Conservation (phyloP, 2,888 invertebrate species). For the Tachina grossa region DNA sequence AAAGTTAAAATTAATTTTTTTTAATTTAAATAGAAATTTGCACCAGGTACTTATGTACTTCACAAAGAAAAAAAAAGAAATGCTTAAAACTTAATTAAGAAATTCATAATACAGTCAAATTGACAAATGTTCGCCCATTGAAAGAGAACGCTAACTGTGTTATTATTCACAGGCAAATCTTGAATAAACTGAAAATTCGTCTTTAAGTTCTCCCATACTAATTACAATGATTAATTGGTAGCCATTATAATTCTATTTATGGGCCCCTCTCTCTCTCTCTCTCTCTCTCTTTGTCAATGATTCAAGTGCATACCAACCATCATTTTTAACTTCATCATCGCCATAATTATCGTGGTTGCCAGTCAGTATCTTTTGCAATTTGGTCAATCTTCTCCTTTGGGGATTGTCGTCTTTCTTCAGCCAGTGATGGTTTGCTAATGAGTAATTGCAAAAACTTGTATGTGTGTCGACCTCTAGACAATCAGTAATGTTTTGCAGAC, state of each 20-base stretch:
- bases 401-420: conserved; percentile 41
- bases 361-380: conserved; percentile 28
- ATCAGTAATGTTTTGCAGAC: conserved; percentile 46
- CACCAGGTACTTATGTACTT: not conserved
- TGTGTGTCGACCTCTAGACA: conserved; percentile 57
- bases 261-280: conserved; percentile 63
- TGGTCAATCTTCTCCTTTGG: conserved; percentile 31
- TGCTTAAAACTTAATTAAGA: conserved; percentile 45
- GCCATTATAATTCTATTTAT: conserved; percentile 79
- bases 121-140: conserved; percentile 36
- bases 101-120: conserved; percentile 44
- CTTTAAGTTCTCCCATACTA: conserved; percentile 70
- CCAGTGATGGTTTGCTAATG: conserved; percentile 67
- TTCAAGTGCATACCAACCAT: conserved; percentile 52
- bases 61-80: not conserved
- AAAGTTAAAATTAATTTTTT: too few species aligned
- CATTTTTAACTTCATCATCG: conserved; percentile 51
- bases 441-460: conserved; percentile 61
- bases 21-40: not conserved
- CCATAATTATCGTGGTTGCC: conserved; percentile 23
- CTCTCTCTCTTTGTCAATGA: conserved; percentile 49
- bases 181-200: conserved; percentile 10
- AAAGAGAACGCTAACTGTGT: conserved; percentile 38
- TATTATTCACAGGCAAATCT: conserved; percentile 45
- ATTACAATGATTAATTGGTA: conserved; percentile 79